Evolutionary conservation across 2,888 invertebrate genomes (phyloP).

Genomic region (Catocala nupta): DNA sequence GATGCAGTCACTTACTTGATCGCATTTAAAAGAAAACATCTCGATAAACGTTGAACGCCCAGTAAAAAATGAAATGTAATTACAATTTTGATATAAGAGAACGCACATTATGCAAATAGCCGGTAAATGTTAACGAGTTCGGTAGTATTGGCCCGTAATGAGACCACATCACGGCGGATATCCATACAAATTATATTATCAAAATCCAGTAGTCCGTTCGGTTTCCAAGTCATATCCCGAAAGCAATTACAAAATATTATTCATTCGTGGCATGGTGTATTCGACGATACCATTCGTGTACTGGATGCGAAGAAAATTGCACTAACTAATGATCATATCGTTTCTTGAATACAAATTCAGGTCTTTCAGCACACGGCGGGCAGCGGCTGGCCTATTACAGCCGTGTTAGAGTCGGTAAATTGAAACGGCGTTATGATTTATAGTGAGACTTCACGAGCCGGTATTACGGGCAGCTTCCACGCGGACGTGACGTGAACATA

Average conservation of each 20-base stretch:
- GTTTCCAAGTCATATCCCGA: constrained; percentile 70
- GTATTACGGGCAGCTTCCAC: constrained; percentile 77
- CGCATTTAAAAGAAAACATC: constrained; percentile 62
- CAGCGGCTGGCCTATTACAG: constrained; percentile 74
- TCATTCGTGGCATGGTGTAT: constrained; percentile 71
- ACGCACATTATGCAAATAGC: constrained; percentile 61
- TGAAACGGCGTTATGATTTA: constrained; percentile 85
- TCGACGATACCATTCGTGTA: constrained; percentile 73
- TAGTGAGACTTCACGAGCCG: constrained; percentile 77
- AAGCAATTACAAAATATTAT: constrained; percentile 79
- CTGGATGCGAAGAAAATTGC: constrained; percentile 83
- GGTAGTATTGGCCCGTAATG: constrained; percentile 60
- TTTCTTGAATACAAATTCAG: constrained; percentile 83
- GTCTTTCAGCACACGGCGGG: constrained; percentile 76
- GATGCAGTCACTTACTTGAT: constrained; percentile 62
- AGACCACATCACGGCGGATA: constrained; percentile 62
- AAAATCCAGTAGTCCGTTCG: constrained; percentile 64
- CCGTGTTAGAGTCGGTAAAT: constrained; percentile 80
- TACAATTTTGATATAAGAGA: constrained; percentile 54
- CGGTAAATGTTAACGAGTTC: constrained; percentile 57
- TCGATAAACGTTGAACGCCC: constrained; percentile 51
- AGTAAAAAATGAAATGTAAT: constrained; percentile 54
- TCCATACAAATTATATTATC: constrained; percentile 68
- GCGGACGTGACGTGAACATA: constrained; percentile 77
- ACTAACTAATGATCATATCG: constrained; percentile 84